Base-by-base conservation (phyloP, 2,113 vertebrate genomes). In the Urocynchramus pylzowi region DNA sequence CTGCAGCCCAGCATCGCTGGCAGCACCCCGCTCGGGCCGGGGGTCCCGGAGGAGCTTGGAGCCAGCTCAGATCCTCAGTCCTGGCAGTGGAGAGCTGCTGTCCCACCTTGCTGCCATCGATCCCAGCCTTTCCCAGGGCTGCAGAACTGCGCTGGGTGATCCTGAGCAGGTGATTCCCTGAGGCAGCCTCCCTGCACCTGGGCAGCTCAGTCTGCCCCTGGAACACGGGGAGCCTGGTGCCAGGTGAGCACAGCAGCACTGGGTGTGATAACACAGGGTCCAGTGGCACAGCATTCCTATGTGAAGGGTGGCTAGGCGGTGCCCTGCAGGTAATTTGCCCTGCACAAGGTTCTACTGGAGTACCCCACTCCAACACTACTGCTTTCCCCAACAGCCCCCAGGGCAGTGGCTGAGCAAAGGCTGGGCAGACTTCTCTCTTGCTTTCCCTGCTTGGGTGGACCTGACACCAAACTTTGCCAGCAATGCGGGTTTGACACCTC, bases 151-250 rank as follows among this genome's bases (percentile, higher is more conserved):
- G 0, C 21, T 5, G 23, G 35, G n/a, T 16, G 23, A 17, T 5
- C 56, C 65, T 21, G 69, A 31, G 50, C 45, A 26, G 41, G 22
- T 0, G 0, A 39, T 39, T 9, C 5, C 15, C 56, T 13, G 6
- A 17, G 45, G 37, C 28, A 49, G 8, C 61, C 57, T 56, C 13
- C 11, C 18, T 11, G 23, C 7, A 4, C 52, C 13, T 5, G 21
- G 70, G 2, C 53, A 74, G 21, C 18, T 73, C 28, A 0, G 6
- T 18, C 11, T 37, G 8, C 44, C 9, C 1, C 35, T 5, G 78
- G n/a, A 33, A 3, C 0, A 0, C 14, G 17, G 37, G 28, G 7
- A 70, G 68, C 27, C 19, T 4, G 6, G 57, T 0, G 0, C 47
- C 44, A 7, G 81, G 56, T 22, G 57, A 15, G 61, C 56, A 3